Conservation (phyloP, 2,888 invertebrate genomes). For the Nemoura dubitans region DNA sequence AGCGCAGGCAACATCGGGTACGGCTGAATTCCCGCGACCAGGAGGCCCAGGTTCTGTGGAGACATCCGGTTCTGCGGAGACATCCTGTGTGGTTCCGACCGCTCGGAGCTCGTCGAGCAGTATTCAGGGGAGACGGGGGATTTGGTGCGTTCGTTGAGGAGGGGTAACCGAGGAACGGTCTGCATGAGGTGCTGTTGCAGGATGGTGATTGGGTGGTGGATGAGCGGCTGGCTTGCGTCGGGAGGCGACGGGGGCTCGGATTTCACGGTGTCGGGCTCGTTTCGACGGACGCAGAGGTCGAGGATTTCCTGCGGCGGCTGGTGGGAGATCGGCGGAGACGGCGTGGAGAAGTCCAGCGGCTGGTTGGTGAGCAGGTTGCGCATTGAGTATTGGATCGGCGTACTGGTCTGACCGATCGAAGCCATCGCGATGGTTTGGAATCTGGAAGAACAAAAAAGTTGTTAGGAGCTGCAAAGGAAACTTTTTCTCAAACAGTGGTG, state of each 20-base stretch:
- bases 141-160: not conserved
- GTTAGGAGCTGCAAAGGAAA: not conserved
- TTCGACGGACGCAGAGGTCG: constrained; percentile 37
- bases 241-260: not conserved
- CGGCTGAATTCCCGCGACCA: constrained; percentile 22
- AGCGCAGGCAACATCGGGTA: constrained; percentile 25
- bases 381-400: constrained; percentile 9
- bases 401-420: not conserved
- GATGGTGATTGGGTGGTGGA: constrained; percentile 27
- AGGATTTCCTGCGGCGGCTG: constrained; percentile 38
- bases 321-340: not conserved
- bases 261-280: not conserved
- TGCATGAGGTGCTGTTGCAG: constrained; percentile 38
- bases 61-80: constrained; percentile 18
- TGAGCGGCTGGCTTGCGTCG: not conserved
- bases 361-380: not conserved
- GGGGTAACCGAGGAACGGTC: not conserved
- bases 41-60: constrained; percentile 16
- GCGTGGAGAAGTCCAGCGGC: constrained; percentile 38
- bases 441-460: not conserved
- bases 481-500: too few relatives aligned
- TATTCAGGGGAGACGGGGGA: not conserved
- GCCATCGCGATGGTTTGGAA: not conserved
- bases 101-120: constrained; percentile 16
- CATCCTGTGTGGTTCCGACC: not conserved